These are phyloP conservation scores for Tetraneura akinire DNA, from an alignment of 1,140 invertebrate species.

Conservation along the genomic window DNA sequence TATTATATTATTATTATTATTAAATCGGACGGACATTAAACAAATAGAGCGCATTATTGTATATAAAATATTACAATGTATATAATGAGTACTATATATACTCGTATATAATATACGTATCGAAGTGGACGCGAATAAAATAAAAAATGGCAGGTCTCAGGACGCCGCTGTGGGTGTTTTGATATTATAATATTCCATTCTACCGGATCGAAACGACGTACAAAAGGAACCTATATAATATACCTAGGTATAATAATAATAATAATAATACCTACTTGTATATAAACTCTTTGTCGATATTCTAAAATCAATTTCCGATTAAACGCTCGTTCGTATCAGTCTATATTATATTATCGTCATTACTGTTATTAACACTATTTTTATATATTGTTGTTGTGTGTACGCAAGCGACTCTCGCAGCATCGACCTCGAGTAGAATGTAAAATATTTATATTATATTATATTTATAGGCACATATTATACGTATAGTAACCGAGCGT, in stretches of 20 bases:
- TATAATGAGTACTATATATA: no score
- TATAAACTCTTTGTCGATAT: neutral
- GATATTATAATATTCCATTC: no score
- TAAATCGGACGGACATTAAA: constrained; percentile 3
- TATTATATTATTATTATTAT: neutral
- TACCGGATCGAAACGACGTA: neutral
- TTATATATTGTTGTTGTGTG: no score
- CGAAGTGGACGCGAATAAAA: constrained; percentile 16
- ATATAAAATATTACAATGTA: no score
- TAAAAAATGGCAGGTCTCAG: neutral
- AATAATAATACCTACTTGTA: no score
- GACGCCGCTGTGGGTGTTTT: constrained; percentile 4
- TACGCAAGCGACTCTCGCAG: no score
- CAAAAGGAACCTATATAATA: neutral
- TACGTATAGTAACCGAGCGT: neutral
- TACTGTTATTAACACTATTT: neutral
- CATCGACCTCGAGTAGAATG: no score
- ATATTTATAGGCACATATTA: neutral
- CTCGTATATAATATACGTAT: no score
- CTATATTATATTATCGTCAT: neutral
- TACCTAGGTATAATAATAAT: no score
- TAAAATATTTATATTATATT: no score
- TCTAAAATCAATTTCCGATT: constrained; percentile 43
- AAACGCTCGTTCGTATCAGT: constrained; percentile 1
- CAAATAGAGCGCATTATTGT: constrained; percentile 4